phyloP scores from a whole-genome alignment of 2,888 invertebrate species.

The Aproaerema taeniolella region DNA sequence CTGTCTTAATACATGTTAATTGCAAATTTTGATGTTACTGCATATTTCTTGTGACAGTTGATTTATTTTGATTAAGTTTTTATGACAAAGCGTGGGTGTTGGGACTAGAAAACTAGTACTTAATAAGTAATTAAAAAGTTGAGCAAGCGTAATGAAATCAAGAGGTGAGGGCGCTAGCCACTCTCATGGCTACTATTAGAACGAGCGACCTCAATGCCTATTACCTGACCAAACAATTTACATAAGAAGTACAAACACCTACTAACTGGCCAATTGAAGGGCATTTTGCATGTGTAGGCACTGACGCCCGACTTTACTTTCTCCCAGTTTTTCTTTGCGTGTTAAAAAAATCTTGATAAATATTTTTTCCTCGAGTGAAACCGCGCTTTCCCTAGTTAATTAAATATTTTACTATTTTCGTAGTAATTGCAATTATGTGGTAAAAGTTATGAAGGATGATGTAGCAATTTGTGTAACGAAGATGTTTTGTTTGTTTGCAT shows the following conservation, averaged over 20 bases:
- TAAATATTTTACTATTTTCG: conserved; percentile 60
- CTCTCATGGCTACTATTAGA: conserved; percentile 13
- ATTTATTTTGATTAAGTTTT: too few relatives aligned
- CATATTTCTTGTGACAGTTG: too few relatives aligned
- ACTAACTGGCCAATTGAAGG: conserved; percentile 24
- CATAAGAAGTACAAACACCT: conserved; percentile 10
- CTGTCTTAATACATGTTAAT: conserved; percentile 24
- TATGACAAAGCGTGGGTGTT: conserved; percentile 5
- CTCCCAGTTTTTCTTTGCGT: conserved; percentile 59
- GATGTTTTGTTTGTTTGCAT: conserved; percentile 44
- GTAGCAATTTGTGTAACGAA: conserved; percentile 39
- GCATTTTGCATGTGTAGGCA: conserved; percentile 30
- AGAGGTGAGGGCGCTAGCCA: conserved; percentile 11
- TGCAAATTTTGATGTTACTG: conserved; percentile 21
- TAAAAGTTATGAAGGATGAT: conserved; percentile 39
- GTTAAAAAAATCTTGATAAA: conserved; percentile 70
- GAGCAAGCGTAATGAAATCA: conserved; percentile 12
- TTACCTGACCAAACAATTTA: conserved; percentile 13
- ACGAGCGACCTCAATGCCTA: conserved; percentile 13
- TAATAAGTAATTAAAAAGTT: conserved; percentile 9
- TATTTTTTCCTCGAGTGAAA: conserved; percentile 59
- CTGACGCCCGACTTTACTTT: conserved; percentile 13
- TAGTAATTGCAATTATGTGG: conserved; percentile 59
- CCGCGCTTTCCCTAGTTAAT: conserved; percentile 68
- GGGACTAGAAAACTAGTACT: too few relatives aligned